Conservation (phyloP, 2,113 vertebrate species). For the Cottus gobio region DNA sequence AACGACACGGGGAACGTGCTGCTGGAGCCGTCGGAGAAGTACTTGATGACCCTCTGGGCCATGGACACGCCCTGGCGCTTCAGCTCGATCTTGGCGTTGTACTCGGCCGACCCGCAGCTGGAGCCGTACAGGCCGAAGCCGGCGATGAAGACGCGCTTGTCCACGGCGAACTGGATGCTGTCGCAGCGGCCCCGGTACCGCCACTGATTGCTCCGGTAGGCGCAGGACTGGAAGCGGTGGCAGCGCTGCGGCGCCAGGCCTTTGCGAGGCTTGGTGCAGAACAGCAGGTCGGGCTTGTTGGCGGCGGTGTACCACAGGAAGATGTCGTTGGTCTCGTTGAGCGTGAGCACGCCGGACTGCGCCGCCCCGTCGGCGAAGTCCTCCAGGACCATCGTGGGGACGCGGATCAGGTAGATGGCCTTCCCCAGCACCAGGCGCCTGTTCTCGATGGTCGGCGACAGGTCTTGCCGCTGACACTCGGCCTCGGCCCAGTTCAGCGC, state of each 20-base stretch:
- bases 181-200: constrained; percentile 96
- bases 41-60: constrained; percentile 93
- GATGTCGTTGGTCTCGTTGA: constrained; percentile 96
- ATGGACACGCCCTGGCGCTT: constrained; percentile 93
- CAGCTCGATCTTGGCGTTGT: constrained; percentile 96
- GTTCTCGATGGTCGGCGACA: constrained; percentile 89
- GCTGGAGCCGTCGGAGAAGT: constrained; percentile 97
- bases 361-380: constrained; percentile 97
- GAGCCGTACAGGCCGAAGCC: constrained; percentile 97
- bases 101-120: constrained; percentile 96
- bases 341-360: constrained; percentile 94
- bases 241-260: constrained; percentile 94
- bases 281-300: constrained; percentile 93
- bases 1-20: constrained; percentile 96
- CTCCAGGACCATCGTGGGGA: constrained; percentile 95
- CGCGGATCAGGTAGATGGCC: constrained; percentile 95
- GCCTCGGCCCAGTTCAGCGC: constrained; percentile 96
- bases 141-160: constrained; percentile 94
- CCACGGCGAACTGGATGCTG: constrained; percentile 98
- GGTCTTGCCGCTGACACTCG: constrained; percentile 92
- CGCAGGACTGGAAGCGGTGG: constrained; percentile 98
- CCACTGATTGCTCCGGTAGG: constrained; percentile 99
- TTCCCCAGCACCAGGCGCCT: constrained; percentile 93
- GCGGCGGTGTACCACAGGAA: constrained; percentile 98
- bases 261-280: constrained; percentile 90